Base-by-base conservation (phyloP, 2,888 invertebrate genomes). In the Eristalis arbustorum region DNA sequence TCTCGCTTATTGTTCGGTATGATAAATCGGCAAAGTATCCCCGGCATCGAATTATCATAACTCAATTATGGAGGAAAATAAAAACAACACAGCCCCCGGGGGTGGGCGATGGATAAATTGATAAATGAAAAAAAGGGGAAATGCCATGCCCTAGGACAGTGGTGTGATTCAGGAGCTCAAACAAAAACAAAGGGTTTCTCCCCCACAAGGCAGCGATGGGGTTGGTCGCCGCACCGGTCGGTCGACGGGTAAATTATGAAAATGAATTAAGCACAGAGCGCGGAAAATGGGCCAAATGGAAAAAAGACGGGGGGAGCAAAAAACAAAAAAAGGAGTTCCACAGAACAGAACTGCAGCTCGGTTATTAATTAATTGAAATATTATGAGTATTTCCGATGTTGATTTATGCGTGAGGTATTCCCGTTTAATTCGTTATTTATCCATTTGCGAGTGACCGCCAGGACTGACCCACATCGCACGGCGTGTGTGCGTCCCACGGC, bases 341-440 rank as follows among this genome's bases (percentile, higher is more conserved):
- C 14, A 3, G n/a, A 49, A 18, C 49, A n/a, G 49, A 71, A 71
- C 68, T 64, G 66, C 3, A 68, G 62, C 59, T 31, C 37, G 76
- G 64, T 84, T 84, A 76, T 84, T 88, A 80, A 84, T 88, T 84
- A 84, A 88, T 88, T 88, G 72, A 88, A 84, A 84, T 84, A 88
- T 84, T 84, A 84, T 62, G 84, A 74, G 64, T 67, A 73, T 82
- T 84, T 80, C 88, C 88, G 75, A 56, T 73, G 76, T 64, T 88
- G 80, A 80, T 87, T 87, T 83, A 87, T 87, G 62, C 69, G 66
- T 49, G 34, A 82, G 77, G 73, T 71, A 82, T 85, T 74, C 74
- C 56, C 42, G 67, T 23, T 81, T 81, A 72, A 77, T 76, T 81
- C 61, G 66, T 67, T 62, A 57, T 84, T 56, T 73, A 82, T 77